Percentiles rank a stretch among this genome's conserved stretches.
Evolutionary conservation across 2,888 invertebrate genomes (phyloP).

Genomic region (Apeira syringaria): DNA sequence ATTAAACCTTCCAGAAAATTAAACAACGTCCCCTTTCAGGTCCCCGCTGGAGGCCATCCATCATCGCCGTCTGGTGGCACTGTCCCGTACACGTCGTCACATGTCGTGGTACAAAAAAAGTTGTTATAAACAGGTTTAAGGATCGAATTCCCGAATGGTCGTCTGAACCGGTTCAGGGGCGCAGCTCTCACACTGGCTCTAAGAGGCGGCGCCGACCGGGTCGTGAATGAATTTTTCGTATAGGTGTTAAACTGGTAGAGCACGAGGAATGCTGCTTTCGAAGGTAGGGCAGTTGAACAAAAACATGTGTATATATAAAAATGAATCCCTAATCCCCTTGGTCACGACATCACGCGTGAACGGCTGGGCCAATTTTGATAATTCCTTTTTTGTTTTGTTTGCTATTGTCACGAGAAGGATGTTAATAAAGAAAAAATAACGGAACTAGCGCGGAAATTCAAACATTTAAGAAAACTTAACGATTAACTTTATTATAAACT

Average conservation of each 20-base stretch:
- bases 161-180: constrained; percentile 44
- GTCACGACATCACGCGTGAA: too few relatives aligned
- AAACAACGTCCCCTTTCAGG: constrained; percentile 32
- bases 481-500: too few relatives aligned
- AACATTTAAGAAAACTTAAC: too few relatives aligned
- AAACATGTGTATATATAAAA: too few relatives aligned
- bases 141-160: constrained; percentile 42
- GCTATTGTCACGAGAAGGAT: too few relatives aligned
- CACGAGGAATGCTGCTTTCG: constrained; percentile 25
- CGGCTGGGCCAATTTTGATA: too few relatives aligned
- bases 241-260: constrained; percentile 22
- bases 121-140: constrained; percentile 32
- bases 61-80: constrained; percentile 40
- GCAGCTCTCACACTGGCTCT: constrained; percentile 32
- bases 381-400: too few relatives aligned
- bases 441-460: too few relatives aligned
- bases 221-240: constrained; percentile 33
- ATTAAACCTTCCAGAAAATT: constrained; percentile 33
- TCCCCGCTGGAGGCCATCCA: constrained; percentile 35
- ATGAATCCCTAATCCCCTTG: too few relatives aligned
- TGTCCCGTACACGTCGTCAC: constrained; percentile 33
- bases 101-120: constrained; percentile 35
- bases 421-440: too few relatives aligned
- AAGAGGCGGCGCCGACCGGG: constrained; percentile 9
- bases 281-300: constrained; percentile 12